Percentiles rank a stretch among this genome's conserved stretches.
phyloP scores from a whole-genome alignment of 1,140 invertebrate genomes.

The Hycleus phaleratus region DNA sequence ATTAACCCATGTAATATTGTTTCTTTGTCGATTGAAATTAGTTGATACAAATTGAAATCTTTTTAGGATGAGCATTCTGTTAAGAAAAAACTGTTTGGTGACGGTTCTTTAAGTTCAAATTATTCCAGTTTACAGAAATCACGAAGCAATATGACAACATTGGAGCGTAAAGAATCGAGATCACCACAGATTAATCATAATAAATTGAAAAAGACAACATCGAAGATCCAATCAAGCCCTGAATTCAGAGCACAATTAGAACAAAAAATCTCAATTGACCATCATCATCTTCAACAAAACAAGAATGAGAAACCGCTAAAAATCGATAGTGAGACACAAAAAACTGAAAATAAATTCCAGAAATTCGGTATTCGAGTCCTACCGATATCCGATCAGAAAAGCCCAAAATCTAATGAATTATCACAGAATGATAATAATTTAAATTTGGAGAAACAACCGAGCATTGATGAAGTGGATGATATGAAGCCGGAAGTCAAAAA shows the following conservation, averaged over 20 bases:
- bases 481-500: conserved; percentile 28
- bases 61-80: conserved; percentile 41
- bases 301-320: conserved; percentile 41
- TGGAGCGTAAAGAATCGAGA: conserved; percentile 32
- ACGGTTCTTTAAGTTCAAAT: conserved; percentile 40
- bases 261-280: conserved; percentile 33
- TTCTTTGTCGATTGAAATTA: neutral
- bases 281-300: conserved; percentile 17
- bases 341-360: conserved; percentile 46
- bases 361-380: conserved; percentile 66
- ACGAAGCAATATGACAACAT: conserved; percentile 32
- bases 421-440: conserved; percentile 38
- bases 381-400: conserved; percentile 47
- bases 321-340: conserved; percentile 43
- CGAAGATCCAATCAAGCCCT: conserved; percentile 20
- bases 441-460: conserved; percentile 39
- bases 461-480: conserved; percentile 46
- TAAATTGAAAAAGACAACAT: conserved; percentile 15
- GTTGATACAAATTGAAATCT: neutral
- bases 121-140: conserved; percentile 44
- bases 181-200: conserved; percentile 24
- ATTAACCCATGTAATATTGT: conserved; percentile 42
- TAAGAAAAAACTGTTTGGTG: conserved; percentile 43
- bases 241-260: conserved; percentile 32
- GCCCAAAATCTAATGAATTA: conserved; percentile 33